Conservation (phyloP, 2,888 invertebrate species). For the Troides aeacus region DNA sequence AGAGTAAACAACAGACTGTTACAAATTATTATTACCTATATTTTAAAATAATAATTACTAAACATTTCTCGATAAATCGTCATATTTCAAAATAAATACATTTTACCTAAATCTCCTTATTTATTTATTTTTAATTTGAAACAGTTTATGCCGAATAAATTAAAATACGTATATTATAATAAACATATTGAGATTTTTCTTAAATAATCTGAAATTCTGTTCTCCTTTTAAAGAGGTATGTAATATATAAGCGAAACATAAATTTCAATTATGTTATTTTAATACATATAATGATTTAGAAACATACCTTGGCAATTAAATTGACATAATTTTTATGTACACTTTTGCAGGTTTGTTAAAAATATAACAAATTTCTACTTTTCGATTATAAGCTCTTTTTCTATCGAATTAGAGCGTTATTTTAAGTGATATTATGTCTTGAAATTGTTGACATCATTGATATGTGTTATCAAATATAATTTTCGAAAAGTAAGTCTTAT, state of each 20-base stretch:
- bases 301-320: neutral
- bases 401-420: neutral
- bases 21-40: neutral
- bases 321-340: neutral
- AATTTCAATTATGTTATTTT: neutral
- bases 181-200: no score
- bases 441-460: neutral
- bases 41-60: neutral
- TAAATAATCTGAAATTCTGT: no score
- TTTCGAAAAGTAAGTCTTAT: neutral
- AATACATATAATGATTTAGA: neutral
- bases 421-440: neutral
- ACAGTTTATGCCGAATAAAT: no score
- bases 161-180: no score
- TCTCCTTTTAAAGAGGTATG: no score
- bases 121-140: neutral
- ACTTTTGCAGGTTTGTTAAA: neutral
- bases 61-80: neutral
- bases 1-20: neutral
- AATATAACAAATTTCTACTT: neutral
- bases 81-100: neutral
- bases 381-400: neutral
- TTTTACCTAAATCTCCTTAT: neutral
- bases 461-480: neutral
- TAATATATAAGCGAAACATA: no score